Evolutionary conservation across 2,888 invertebrate genomes (phyloP), one percentile per base, ranked within the genome.

Genomic region (Catocala fraxini): DNA sequence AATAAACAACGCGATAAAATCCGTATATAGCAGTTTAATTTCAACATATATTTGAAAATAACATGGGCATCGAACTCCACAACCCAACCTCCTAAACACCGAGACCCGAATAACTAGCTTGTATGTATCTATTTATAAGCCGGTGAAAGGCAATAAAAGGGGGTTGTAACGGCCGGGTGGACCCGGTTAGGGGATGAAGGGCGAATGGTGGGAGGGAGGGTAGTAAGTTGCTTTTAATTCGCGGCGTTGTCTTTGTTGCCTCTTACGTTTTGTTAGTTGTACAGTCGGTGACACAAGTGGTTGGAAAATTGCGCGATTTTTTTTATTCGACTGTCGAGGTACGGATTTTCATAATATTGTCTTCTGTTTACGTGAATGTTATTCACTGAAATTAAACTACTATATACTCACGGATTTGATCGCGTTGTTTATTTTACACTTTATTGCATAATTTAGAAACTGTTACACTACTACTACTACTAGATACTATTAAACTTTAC

Each of bases 211-310:
- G 64, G 65, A 58, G 56, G 51, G 69, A 68, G 68, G 65, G 51
- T 54, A 67, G 70, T 79, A 80, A 81, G 80, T 83, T 73, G 83
- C 83, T 81, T 86, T 85, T 86, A 86, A 88, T 85, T 87, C 86
- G 81, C 81, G 83, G 76, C 77, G 78, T 77, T 79, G 81, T 77
- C 79, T 78, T 76, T 70, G 80, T 79, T 79, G 78, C 73, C 77
- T 75, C 79, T 78, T 79, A 82, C 35, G 79, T 77, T 63, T 63
- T 74, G 73, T 75, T 58, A 71, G 62, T 56, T 58, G 85, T 80
- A 84, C 78, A 57, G 60, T 63, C 39, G 63, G 0, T 41, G 6
- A 48, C 62, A 70, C 5, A 70, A 71, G 77, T 72, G 11, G 3
- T 51, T 15, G 34, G 52, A n/a, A 13, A 1, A 6, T 39, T 5